Evolutionary conservation across 2,113 vertebrate genomes (phyloP).

Genomic region (Cephalopterus ornatus): DNA sequence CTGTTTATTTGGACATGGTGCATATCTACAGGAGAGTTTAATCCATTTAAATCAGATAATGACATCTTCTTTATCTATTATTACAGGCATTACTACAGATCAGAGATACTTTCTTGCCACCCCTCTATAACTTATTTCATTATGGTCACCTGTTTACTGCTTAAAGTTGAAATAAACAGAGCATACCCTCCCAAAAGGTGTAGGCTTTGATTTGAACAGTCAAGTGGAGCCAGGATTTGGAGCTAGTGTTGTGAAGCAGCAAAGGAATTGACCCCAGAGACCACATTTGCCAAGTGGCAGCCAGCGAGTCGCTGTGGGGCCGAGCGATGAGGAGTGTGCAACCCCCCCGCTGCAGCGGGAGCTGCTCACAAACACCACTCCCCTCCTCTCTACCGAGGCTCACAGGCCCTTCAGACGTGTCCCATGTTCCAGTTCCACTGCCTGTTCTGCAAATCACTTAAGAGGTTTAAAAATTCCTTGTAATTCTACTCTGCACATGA

Average conservation of each 20-base stretch:
- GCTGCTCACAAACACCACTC: background rate
- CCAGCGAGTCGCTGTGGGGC: accelerated
- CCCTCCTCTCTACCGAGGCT: background rate
- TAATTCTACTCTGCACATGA: constrained; percentile 58
- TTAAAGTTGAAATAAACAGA: background rate
- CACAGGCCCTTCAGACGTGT: background rate
- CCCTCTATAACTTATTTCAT: background rate
- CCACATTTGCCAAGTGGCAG: background rate
- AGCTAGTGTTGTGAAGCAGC: background rate
- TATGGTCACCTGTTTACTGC: background rate
- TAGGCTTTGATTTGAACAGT: background rate
- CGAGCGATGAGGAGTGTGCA: accelerated
- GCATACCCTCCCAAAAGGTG: background rate
- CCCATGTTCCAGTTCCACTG: background rate
- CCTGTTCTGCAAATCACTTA: constrained; percentile 40
- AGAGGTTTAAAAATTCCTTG: constrained; percentile 58
- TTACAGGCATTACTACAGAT: background rate
- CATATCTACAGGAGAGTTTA: background rate
- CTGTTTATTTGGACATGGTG: background rate
- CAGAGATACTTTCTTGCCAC: background rate
- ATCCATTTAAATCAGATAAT: background rate
- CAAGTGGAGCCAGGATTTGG: background rate
- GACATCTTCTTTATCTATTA: background rate
- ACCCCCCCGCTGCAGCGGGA: background rate
- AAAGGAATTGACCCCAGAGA: background rate